phyloP scores from a whole-genome alignment of 2,113 vertebrate species.

The Phycodurus eques region DNA sequence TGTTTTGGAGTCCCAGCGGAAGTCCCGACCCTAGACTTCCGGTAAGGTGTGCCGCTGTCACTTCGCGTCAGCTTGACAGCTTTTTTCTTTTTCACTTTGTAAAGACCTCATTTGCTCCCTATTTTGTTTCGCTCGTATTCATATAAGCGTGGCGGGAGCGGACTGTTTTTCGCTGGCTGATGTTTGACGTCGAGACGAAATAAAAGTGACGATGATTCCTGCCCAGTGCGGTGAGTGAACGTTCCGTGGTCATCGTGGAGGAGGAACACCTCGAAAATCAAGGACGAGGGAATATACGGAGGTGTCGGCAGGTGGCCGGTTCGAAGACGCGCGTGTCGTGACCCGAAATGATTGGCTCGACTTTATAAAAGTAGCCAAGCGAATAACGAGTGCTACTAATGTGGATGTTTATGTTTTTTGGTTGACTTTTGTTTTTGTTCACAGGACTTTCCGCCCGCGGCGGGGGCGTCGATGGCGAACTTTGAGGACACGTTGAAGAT shows the following conservation, averaged over 20 bases:
- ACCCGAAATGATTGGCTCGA: too few species aligned
- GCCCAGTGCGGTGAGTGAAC: background rate
- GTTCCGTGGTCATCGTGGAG: background rate
- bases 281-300: too few species aligned
- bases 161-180: background rate
- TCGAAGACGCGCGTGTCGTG: too few species aligned
- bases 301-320: too few species aligned
- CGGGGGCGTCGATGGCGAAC: too few species aligned
- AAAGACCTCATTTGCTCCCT: background rate
- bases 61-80: background rate
- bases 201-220: background rate
- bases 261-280: too few species aligned
- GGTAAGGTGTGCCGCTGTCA: background rate
- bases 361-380: too few species aligned
- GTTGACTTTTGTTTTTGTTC: background rate
- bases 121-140: background rate
- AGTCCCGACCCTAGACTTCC: background rate
- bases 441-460: background rate
- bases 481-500: slow-evolving; percentile 78
- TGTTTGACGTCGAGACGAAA: background rate
- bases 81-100: background rate
- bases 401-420: too few species aligned
- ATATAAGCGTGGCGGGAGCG: background rate
- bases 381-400: too few species aligned
- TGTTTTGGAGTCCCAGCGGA: background rate